Base-by-base conservation (phyloP, 1,140 invertebrate species). In the Dendroctonus valens region DNA sequence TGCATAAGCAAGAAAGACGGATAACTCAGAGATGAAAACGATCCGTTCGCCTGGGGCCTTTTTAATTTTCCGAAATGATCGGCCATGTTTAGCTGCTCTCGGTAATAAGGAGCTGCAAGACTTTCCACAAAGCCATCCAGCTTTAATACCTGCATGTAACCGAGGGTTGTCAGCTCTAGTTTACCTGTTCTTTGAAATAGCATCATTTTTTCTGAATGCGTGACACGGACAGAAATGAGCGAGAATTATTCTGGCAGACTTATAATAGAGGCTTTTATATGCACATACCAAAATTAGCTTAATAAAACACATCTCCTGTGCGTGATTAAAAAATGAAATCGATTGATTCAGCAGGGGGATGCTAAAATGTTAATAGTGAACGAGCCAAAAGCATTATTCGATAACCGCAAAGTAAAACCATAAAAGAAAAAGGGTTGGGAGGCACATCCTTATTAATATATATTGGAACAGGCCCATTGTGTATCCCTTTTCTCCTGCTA, bases 401-500 rank as follows among this genome's bases (percentile, higher is more conserved):
- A 46, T 46, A 46, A 46, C 9, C 44, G 9, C 9, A 14, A 11
- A 46, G 12, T 46, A 46, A 52, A 39, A 59, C 46, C 38, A 59
- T 41, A 65, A 59, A 65, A 65, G 55, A 65, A 59, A 65, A 65
- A 39, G 55, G 64, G 64, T 55, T 39, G 49, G 55, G 64, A 44
- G 37, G 58, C 42, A 65, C 42, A 65, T 59, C 64, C 64, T 65
- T 65, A 65, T 65, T 65, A 65, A 65, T 65, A 65, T 65, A 65
- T 65, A 65, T 65, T 65, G 55, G 64, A 65, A 63, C 7, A 14
- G 41, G 41, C 57, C 41, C 50, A 60, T 59, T 67, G 50, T 60
- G 39, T 41, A 59, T 59, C 65, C 57, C 52, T 59, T 44, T 67
- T 44, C 58, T 54, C 49, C 65, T 60, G 65, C 65, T 67, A 53